A percentile compares a stretch with the other conserved stretches of the same genome.
Conservation (phyloP, 1,140 invertebrate species). For the Cryptotermes secundus region DNA sequence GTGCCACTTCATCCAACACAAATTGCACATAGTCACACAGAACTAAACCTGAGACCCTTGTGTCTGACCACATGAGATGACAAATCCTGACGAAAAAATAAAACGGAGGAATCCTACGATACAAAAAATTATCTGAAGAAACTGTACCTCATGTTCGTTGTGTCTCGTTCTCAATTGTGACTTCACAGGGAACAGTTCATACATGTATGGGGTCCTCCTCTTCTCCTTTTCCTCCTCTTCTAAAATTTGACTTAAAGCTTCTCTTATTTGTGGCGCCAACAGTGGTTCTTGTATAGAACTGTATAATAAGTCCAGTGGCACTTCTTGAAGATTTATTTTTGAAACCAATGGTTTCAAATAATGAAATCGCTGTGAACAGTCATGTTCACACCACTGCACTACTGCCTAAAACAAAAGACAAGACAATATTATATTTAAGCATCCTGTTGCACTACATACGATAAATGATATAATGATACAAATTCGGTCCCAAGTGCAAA, state of each 20-base stretch:
- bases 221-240: not conserved
- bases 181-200: not conserved
- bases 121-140: too few species aligned
- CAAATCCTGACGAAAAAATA: too few species aligned
- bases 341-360: conserved; percentile 32
- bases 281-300: conserved; percentile 21
- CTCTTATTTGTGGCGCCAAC: not conserved
- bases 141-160: conserved; percentile 33
- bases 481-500: too few species aligned
- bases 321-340: conserved; percentile 32
- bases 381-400: conserved; percentile 33
- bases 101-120: too few species aligned
- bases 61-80: too few species aligned
- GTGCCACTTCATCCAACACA: too few species aligned
- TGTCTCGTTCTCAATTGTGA: conserved; percentile 8
- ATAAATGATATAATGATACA: too few species aligned
- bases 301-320: conserved; percentile 35
- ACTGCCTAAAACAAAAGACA: conserved; percentile 31
- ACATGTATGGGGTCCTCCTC: too few species aligned
- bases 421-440: too few species aligned
- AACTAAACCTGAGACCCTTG: too few species aligned
- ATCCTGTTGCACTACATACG: too few species aligned
- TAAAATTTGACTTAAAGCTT: conserved; percentile 24
- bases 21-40: too few species aligned
- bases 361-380: conserved; percentile 30